Evolutionary conservation across 92 coral and sea anemone genomes (phyloP).

Genomic region (Epizoanthus stellaris): DNA sequence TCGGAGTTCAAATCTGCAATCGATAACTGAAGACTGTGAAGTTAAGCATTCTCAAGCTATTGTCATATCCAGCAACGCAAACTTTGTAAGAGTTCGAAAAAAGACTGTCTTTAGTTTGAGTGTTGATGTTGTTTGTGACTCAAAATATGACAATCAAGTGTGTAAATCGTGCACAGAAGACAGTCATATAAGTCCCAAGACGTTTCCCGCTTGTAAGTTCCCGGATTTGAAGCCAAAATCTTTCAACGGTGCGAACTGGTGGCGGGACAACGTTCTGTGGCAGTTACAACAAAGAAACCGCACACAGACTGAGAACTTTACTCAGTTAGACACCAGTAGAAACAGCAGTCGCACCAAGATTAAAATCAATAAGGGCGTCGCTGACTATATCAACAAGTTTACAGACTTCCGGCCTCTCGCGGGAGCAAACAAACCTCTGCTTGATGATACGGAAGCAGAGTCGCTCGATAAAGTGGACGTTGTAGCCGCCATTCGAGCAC

Average conservation of each 20-base stretch:
- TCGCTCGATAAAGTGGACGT: constrained; percentile 65
- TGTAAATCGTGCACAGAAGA: constrained; percentile 33
- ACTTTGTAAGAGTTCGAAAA: background rate
- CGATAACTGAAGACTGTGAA: background rate
- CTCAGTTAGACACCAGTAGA: constrained; percentile 61
- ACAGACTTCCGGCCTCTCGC: constrained; percentile 69
- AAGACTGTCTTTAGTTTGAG: background rate
- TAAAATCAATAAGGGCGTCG: constrained; percentile 72
- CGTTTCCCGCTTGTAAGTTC: constrained; percentile 40
- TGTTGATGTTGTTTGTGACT: background rate
- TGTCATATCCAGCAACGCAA: background rate
- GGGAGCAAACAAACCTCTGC: constrained; percentile 35
- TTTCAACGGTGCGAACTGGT: constrained; percentile 65
- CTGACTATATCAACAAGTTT: constrained; percentile 77
- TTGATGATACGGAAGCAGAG: constrained; percentile 55
- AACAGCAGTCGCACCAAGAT: constrained; percentile 52
- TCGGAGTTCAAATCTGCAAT: background rate
- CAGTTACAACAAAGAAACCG: constrained; percentile 76
- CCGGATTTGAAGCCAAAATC: constrained; percentile 35
- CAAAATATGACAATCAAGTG: constrained; percentile 4
- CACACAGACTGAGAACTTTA: constrained; percentile 72
- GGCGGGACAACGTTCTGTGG: constrained; percentile 84
- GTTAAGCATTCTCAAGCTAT: constrained; percentile 3
- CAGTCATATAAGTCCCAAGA: constrained; percentile 13
- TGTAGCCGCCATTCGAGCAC: constrained; percentile 72